Base-by-base conservation (phyloP, 1,140 invertebrate genomes). In the Neuroterus valhalla region DNA sequence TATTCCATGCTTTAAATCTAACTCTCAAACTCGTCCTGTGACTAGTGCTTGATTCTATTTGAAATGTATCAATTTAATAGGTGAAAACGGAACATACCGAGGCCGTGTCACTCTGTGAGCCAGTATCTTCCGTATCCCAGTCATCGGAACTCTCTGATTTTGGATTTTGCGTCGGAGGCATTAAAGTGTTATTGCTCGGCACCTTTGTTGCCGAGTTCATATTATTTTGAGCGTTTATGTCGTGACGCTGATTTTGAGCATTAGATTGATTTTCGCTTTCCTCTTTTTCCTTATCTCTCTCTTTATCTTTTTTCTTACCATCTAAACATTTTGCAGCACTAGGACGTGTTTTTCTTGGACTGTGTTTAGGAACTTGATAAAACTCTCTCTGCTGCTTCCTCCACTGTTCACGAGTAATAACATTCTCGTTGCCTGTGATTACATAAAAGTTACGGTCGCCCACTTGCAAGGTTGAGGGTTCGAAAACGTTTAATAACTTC, bases 401-500 rank as follows among this genome's bases (percentile, higher is more conserved):
- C 93, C 93, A 93, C 67, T 93, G 91, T 69, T 92, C 91, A 43
- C 91, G 86, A 0, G 90, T 91, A 50, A 93, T 89, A 11, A 93
- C 85, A 44, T 88, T 87, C 76, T 94, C 94, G 43, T 86, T 85
- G 10, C 92, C 91, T 84, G 92, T 92, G 38, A 94, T 89, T 1
- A 90, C 89, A 86, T 95, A 95, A 80, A 92, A 93, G 82, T 94
- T 95, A 75, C 95, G 92, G 90, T 98, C 96, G 55, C 96, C 96
- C 45, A 98, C 94, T 91, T 97, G 96, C 55, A 96, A 91, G 55
- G 95, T 96, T 84, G 96, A 97, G n/a, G 96, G 94, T 81, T 96
- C 95, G 84, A 97, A 97, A 21, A 96, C 93, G 86, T 97, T 96
- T 26, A 97, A 89, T 62, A 95, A 90, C 81, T 95, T 95, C 1